Evolutionary conservation across 1,140 invertebrate genomes (phyloP), one percentile per base, ranked within the genome.

Genomic region (Neotoxoptera formosana): DNA sequence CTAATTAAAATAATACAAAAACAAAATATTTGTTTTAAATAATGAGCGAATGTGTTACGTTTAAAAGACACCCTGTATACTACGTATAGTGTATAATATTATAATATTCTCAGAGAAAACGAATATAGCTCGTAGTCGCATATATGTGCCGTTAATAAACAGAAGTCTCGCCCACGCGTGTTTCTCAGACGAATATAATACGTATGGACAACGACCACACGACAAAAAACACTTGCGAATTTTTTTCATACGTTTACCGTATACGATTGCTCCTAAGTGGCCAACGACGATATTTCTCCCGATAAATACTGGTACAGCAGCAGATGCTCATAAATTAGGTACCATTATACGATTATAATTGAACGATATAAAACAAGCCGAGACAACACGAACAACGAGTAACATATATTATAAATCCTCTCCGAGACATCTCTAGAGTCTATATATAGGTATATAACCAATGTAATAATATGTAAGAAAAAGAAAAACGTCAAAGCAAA

Each of bases 321-420:
- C 23, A 84, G 36, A 41, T 84, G 83, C 23, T 84, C 23, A 84
- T 84, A 84, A 84, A 41, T 84, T 25, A 41, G 41, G 41, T 4
- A 84, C 83, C 25, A 41, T 21, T 8, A 41, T 84, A 84, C 60
- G 4, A 76, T 76, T 76, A n/a, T 41, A 84, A 84, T 84, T 84
- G 83, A 84, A 84, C 34, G 83, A 84, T 84, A 84, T 81, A 81
- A 36, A 81, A 81, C 17, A n/a, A n/a, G n/a, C 60, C 81, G 36
- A 83, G 81, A 81, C 36, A 83, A 76, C n/a, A 83, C 81, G 20
- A 83, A 83, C 8, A 83, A n/a, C n/a, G 81, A 84, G 45, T 84
- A 25, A 41, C 41, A 41, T 84, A 45, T 53, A 20, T 53, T 84
- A 84, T 41, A 84, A 45, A 84, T 84, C 8, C 21, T 84, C 9